Evolutionary conservation across 2,113 vertebrate genomes (phyloP), one percentile per base, ranked within the genome.

Genomic region (Ceyx margarethae): DNA sequence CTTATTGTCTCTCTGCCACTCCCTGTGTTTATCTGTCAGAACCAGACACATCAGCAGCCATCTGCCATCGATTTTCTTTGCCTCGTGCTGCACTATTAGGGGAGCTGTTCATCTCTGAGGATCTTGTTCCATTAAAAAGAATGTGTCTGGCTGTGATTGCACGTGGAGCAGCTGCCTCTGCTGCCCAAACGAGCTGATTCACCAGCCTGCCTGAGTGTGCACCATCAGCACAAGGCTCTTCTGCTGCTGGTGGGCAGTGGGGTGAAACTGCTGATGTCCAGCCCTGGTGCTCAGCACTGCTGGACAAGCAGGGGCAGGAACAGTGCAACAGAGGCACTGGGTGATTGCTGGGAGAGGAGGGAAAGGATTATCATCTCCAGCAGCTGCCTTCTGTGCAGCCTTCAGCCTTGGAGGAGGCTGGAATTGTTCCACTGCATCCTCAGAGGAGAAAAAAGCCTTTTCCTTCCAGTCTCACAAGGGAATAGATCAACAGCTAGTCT

Each of bases 61-160:
- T 96, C 93, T 96, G 94, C 51, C 45, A 89, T 78, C 4, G 15
- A 85, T 95, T 96, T 92, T 86, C 85, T 95, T 94, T 92, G 91
- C 43, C 66, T 79, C 94, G 42, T 35, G 29, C n/a, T 78, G 64
- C 40, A 51, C 64, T 90, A 85, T 73, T 78, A 92, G 65, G 26
- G 72, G 86, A 74, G 37, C 28, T 85, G 57, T 85, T 96, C 85
- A 81, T 88, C 54, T 90, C 69, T 48, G 50, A 85, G 50, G 37
- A 45, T 7, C 40, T 93, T 67, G 74, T 85, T 90, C 29, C 90
- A 91, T 61, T 37, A 37, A 37, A 66, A 93, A 93, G 82, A 68
- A 71, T 1, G 7, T 31, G n/a, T 74, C 87, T 84, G 72, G 29
- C 11, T 8, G 9, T 61, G 56, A 62, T 51, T 60, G 26, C 31